Base-by-base conservation (phyloP, 2,888 invertebrate genomes). In the Tiphia femorata region DNA sequence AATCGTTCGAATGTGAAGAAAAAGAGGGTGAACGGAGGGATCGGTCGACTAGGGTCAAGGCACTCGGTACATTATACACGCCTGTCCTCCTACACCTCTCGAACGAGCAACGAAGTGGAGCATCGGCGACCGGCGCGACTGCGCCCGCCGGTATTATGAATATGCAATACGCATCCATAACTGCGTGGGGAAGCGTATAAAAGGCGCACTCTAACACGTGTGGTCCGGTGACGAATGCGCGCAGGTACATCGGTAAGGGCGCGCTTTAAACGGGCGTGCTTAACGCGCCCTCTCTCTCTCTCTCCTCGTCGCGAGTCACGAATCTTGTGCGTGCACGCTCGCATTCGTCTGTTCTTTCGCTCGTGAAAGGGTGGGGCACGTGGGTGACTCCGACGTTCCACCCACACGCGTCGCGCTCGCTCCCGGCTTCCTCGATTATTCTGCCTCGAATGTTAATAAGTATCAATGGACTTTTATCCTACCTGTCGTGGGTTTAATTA, bases 311-410 rank as follows among this genome's bases (percentile, higher is more conserved):
- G n/a, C 38, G 8, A 8, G 10, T n/a, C n/a, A n/a, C n/a, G n/a
- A n/a, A n/a, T n/a, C n/a, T 17, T n/a, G 20, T 38, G 38, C 20
- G 20, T 38, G 44, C 17, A 27, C 4, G 27, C 25, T 4, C 10
- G 27, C 10, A 14, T 19, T 8, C 25, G 25, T 25, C 8, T 43
- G 33, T 14, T 14, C 2, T 54, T n/a, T 60, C 62, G 62, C 57
- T 64, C 58, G 61, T 65, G 56, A 40, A 55, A 69, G 67, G 70
- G 72, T 69, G 62, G 70, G 72, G 72, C 74, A 72, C 72, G 77
- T 78, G 77, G 78, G 78, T 76, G 78, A 78, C 73, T 77, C 69
- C 62, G n/a, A 65, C 67, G 68, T 70, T 72, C 75, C 77, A 72
- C 78, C 78, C 70, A 78, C 78, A 62, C 70, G 33, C 27, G 49